Percentiles rank a stretch among this genome's conserved stretches.
These are phyloP conservation scores for Cheilosia vernalis DNA, from an alignment of 2,888 invertebrate genomes.

Conservation along the genomic window DNA sequence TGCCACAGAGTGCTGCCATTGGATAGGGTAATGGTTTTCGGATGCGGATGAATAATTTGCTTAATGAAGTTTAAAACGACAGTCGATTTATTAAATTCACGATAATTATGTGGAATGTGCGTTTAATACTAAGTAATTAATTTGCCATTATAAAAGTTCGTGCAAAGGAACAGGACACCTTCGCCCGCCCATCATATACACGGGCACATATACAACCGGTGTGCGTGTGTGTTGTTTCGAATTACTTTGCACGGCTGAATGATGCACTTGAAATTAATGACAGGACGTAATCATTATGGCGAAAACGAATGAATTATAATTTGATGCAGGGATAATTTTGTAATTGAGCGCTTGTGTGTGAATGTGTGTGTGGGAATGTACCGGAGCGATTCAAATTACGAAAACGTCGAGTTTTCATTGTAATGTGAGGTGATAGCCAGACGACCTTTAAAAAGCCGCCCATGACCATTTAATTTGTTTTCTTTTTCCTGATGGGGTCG, in stretches of 20 bases:
- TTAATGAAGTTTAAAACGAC: conserved; percentile 74
- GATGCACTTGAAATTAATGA: conserved; percentile 53
- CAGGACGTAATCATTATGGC: conserved; percentile 49
- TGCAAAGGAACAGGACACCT: not conserved
- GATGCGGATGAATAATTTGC: conserved; percentile 73
- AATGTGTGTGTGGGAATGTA: not conserved
- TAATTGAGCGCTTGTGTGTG: conserved; percentile 27
- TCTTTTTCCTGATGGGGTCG: no score
- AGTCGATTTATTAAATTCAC: conserved; percentile 73
- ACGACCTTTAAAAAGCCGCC: not conserved
- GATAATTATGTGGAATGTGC: conserved; percentile 70
- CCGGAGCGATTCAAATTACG: conserved; percentile 15
- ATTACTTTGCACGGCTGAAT: conserved; percentile 32
- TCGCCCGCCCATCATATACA: not conserved
- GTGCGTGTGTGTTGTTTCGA: conserved; percentile 7
- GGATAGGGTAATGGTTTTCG: conserved; percentile 60
- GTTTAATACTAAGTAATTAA: conserved; percentile 72
- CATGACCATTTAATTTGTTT: no score
- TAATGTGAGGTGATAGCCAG: not conserved
- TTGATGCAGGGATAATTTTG: not conserved
- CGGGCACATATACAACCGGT: not conserved
- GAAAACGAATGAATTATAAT: conserved; percentile 15
- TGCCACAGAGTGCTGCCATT: not conserved
- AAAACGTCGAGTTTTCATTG: conserved; percentile 6
- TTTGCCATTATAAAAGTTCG: conserved; percentile 53